phyloP scores from a whole-genome alignment of 2,113 vertebrate genomes.

The Cariama cristata region DNA sequence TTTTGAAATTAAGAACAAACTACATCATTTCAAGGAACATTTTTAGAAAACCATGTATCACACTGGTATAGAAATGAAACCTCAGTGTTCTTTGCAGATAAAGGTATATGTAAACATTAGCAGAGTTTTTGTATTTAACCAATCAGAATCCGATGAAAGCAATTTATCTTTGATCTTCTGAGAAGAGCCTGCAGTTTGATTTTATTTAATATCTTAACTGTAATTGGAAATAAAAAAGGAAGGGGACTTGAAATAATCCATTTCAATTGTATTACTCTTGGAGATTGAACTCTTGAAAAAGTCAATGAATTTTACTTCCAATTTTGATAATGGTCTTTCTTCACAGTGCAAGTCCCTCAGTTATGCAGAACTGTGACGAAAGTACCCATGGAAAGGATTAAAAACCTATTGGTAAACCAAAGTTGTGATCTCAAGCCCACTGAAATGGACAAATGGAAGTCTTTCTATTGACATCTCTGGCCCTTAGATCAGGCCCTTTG shows the following conservation, averaged over 20 bases:
- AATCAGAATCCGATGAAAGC: neutral
- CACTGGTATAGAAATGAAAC: neutral
- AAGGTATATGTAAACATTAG: neutral
- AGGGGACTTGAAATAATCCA: neutral
- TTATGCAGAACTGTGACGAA: neutral
- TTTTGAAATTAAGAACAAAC: neutral
- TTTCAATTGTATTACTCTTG: neutral
- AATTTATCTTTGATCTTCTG: neutral
- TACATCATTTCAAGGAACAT: neutral
- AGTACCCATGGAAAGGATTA: neutral
- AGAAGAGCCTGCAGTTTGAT: neutral
- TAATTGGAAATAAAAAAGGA: neutral
- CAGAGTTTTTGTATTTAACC: neutral
- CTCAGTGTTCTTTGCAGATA: neutral
- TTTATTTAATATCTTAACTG: neutral
- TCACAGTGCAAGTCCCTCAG: neutral
- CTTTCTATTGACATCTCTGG: neutral
- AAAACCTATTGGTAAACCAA: neutral
- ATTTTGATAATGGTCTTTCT: neutral
- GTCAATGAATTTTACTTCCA: neutral
- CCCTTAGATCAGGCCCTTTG: neutral
- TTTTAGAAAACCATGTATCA: neutral
- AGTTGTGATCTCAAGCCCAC: neutral
- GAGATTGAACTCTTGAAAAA: neutral
- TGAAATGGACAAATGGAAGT: neutral